Conservation (phyloP, 1,140 invertebrate species). For the Amyelois transitella region DNA sequence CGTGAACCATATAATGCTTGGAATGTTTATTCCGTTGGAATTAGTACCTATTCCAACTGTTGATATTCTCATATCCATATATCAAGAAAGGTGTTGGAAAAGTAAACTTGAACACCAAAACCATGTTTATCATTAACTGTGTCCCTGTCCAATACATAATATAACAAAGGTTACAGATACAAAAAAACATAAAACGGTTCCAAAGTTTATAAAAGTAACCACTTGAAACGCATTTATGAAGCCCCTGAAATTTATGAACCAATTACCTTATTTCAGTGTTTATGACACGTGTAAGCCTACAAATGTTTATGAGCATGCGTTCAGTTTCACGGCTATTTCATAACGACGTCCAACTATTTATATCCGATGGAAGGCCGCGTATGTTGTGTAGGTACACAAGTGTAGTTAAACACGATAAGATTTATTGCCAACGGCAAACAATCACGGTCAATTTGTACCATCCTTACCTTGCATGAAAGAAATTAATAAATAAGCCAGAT, state of each 20-base stretch:
- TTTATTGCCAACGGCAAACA: slow-evolving; percentile 24
- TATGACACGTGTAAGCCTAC: background rate
- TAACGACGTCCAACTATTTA: slow-evolving; percentile 19
- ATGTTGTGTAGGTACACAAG: slow-evolving; percentile 4
- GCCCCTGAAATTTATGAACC: background rate
- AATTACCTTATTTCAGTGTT: background rate
- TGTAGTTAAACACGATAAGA: slow-evolving; percentile 22
- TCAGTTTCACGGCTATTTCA: slow-evolving; percentile 15
- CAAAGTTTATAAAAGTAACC: too few species aligned
- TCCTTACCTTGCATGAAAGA: slow-evolving; percentile 23
- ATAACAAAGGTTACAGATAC: too few species aligned
- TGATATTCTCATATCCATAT: too few species aligned
- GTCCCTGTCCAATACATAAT: too few species aligned
- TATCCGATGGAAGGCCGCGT: slow-evolving; percentile 25
- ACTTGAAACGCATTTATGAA: too few species aligned
- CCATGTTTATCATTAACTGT: too few species aligned
- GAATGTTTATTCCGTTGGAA: too few species aligned
- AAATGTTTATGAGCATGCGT: background rate
- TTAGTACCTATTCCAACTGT: too few species aligned
- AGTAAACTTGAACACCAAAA: too few species aligned
- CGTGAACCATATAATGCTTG: too few species aligned
- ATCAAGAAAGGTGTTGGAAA: too few species aligned
- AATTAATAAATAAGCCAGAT: background rate
- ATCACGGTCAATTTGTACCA: slow-evolving; percentile 18
- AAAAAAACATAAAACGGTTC: too few species aligned